Evolutionary conservation across 2,888 invertebrate species (phyloP).

Genomic region (Clistopyga incitator): DNA sequence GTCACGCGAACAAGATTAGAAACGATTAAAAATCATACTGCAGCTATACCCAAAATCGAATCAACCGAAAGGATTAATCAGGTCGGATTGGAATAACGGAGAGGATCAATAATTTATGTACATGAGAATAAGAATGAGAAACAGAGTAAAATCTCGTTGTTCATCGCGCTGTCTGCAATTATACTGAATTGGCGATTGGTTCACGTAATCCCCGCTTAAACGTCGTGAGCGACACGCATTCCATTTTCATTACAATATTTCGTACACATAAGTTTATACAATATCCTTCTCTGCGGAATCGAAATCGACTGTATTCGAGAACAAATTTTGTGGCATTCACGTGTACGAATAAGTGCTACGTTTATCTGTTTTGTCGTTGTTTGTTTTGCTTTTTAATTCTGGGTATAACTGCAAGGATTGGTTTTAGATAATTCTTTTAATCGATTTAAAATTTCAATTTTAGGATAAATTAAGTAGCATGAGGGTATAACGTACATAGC

Average conservation of each 20-base stretch:
- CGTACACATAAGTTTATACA: slow-evolving; percentile 1
- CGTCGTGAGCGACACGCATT: not conserved
- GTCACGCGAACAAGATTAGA: slow-evolving; percentile 77
- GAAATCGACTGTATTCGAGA: slow-evolving; percentile 34
- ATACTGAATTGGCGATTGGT: slow-evolving; percentile 31
- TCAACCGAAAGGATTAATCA: slow-evolving; percentile 42
- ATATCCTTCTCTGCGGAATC: slow-evolving; percentile 23
- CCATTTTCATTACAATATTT: slow-evolving; percentile 26
- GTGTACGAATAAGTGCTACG: slow-evolving; percentile 35
- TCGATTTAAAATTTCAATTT: slow-evolving; percentile 42
- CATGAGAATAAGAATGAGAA: slow-evolving; percentile 41
- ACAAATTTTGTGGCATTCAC: slow-evolving; percentile 10
- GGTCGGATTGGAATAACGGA: slow-evolving; percentile 46
- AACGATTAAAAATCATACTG: slow-evolving; percentile 77
- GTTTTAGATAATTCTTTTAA: slow-evolving; percentile 75
- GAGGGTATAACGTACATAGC: slow-evolving; percentile 92
- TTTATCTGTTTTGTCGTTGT: slow-evolving; percentile 25
- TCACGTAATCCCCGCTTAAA: slow-evolving; percentile 30
- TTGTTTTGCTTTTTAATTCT: slow-evolving; percentile 65
- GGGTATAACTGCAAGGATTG: slow-evolving; percentile 82
- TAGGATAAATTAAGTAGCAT: slow-evolving; percentile 82
- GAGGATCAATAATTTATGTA: slow-evolving; percentile 37
- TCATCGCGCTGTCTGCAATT: slow-evolving; percentile 9
- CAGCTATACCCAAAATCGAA: slow-evolving; percentile 83
- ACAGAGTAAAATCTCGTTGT: slow-evolving; percentile 1